phyloP scores from a whole-genome alignment of 2,113 vertebrate species.

The Corythornis madagascariensis region DNA sequence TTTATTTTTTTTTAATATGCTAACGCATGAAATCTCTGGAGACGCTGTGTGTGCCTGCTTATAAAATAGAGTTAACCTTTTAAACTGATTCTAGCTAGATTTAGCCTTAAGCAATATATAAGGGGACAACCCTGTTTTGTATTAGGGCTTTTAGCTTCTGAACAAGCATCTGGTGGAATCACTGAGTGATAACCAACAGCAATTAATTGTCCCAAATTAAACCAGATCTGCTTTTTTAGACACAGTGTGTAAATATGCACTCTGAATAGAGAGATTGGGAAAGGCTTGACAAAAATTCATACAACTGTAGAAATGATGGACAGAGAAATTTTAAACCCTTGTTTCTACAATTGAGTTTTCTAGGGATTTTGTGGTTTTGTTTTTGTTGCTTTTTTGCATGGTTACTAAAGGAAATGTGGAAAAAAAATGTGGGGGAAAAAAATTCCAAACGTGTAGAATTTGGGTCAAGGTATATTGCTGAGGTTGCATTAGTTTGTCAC shows the following conservation, averaged over 20 bases:
- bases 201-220: neutral
- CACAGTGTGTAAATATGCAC: neutral
- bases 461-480: neutral
- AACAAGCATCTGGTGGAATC: neutral
- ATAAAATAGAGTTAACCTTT: neutral
- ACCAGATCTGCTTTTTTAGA: neutral
- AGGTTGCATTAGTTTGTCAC: neutral
- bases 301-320: neutral
- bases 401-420: neutral
- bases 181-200: neutral
- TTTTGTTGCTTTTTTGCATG: neutral
- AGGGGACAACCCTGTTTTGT: neutral
- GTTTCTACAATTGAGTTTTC: neutral
- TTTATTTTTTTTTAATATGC: neutral
- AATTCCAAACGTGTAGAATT: neutral
- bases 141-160: neutral
- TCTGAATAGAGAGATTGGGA: neutral
- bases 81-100: neutral
- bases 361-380: neutral
- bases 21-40: neutral
- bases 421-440: neutral
- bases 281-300: neutral
- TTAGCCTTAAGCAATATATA: neutral
- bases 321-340: neutral
- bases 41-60: neutral